phyloP scores from a whole-genome alignment of 1,140 invertebrate genomes.

The Cydia strobilella region DNA sequence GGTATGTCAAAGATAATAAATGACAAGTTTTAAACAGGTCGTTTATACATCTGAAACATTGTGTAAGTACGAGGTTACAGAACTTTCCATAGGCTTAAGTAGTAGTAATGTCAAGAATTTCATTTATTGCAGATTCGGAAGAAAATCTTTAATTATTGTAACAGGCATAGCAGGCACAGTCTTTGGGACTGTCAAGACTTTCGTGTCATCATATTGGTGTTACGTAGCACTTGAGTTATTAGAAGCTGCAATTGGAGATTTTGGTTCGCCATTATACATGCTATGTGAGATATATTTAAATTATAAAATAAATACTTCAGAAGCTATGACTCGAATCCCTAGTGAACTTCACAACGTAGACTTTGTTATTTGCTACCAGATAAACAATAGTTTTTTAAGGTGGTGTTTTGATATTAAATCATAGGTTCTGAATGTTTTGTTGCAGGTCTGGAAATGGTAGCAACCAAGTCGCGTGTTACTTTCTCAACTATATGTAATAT shows the following conservation, averaged over 20 bases:
- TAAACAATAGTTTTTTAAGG: too few relatives aligned
- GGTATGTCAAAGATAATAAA: slow-evolving; percentile 9
- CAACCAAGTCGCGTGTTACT: slow-evolving; percentile 50
- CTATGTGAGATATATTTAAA: slow-evolving; percentile 50
- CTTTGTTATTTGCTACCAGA: neutral
- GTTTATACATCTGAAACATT: too few relatives aligned
- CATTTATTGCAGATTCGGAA: slow-evolving; percentile 5
- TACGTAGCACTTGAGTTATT: slow-evolving; percentile 26
- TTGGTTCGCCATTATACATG: slow-evolving; percentile 50
- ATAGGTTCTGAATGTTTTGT: slow-evolving; percentile 26
- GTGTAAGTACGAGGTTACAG: neutral
- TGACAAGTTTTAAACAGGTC: neutral
- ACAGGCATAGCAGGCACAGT: neutral
- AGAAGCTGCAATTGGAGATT: slow-evolving; percentile 15
- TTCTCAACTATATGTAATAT: slow-evolving; percentile 49
- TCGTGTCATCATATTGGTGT: slow-evolving; percentile 3
- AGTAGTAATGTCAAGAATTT: too few relatives aligned
- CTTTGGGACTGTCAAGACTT: slow-evolving; percentile 1
- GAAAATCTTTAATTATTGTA: slow-evolving; percentile 6
- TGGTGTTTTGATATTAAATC: neutral
- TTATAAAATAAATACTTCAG: neutral
- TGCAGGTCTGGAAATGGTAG: slow-evolving; percentile 63
- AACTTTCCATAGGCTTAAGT: neutral
- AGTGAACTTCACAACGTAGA: neutral
- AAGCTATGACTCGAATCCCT: neutral